Percentiles rank a stretch among this genome's conserved stretches.
Conservation (phyloP, 1,140 invertebrate genomes). For the Colletes gigas region DNA sequence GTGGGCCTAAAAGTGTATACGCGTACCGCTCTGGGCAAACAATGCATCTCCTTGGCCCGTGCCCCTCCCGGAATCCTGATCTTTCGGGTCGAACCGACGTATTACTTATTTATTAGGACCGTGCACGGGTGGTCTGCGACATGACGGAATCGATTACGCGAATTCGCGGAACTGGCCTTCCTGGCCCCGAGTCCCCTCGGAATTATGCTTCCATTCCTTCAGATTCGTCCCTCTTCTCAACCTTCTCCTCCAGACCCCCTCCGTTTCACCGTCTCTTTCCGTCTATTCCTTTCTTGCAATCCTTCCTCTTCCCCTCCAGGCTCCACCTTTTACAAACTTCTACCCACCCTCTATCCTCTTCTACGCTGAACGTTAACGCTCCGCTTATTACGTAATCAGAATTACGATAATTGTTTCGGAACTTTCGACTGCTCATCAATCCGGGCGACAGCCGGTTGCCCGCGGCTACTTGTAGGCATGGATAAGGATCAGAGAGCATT, state of each 20-base stretch:
- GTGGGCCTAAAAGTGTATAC: not conserved
- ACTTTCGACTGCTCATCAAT: constrained; percentile 70
- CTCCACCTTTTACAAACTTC: constrained; percentile 42
- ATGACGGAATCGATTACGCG: constrained; percentile 81
- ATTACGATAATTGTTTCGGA: constrained; percentile 77
- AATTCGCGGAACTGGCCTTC: constrained; percentile 78
- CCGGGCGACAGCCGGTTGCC: too few species aligned
- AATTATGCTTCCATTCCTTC: constrained; percentile 69
- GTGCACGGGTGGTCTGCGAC: constrained; percentile 80
- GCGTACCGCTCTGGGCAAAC: constrained; percentile 37
- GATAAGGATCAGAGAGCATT: constrained; percentile 31
- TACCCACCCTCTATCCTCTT: not conserved
- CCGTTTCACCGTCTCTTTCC: constrained; percentile 28
- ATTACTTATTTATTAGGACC: constrained; percentile 81
- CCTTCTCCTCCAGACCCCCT: constrained; percentile 27
- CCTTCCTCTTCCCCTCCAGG: constrained; percentile 37
- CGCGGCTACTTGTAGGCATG: constrained; percentile 52
- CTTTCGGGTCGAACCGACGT: constrained; percentile 73
- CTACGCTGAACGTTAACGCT: constrained; percentile 44
- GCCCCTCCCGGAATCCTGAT: constrained; percentile 53
- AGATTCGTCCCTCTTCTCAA: constrained; percentile 39
- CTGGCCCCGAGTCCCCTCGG: constrained; percentile 57
- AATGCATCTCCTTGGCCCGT: constrained; percentile 44
- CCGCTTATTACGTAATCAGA: constrained; percentile 78
- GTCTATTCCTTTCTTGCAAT: constrained; percentile 48